Evolutionary conservation across 2,113 vertebrate genomes (phyloP).

Genomic region (Telmatochromis brachygnathus): DNA sequence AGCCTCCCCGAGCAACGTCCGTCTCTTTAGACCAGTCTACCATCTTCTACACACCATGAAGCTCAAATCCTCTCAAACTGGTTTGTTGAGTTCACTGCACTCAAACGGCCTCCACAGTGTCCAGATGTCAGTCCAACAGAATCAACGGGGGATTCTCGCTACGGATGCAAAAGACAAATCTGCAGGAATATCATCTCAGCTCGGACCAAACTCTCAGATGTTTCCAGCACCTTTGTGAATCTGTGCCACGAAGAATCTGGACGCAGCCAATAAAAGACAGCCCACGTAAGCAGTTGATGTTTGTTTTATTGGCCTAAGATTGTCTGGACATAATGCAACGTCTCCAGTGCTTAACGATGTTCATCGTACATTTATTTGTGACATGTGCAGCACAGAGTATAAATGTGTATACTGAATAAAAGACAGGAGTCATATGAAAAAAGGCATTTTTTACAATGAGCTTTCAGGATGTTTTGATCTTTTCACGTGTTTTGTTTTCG

Average conservation of each 20-base stretch:
- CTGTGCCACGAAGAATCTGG: not conserved
- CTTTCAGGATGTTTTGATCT: slow-evolving; percentile 71
- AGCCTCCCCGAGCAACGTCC: fast-evolving
- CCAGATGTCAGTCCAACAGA: fast-evolving
- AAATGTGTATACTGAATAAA: slow-evolving; percentile 99
- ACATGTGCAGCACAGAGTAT: slow-evolving; percentile 97
- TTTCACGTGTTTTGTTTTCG: slow-evolving; percentile 77
- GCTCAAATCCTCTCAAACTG: not conserved
- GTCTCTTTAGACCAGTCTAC: not conserved
- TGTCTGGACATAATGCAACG: slow-evolving; percentile 83
- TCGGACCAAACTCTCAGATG: not conserved
- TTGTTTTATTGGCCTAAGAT: slow-evolving; percentile 69
- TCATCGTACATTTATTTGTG: slow-evolving; percentile 99
- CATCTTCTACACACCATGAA: not conserved
- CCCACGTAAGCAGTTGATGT: slow-evolving; percentile 47
- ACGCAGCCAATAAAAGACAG: slow-evolving; percentile 18
- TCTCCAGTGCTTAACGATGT: slow-evolving; percentile 93
- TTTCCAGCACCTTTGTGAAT: not conserved
- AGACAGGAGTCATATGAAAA: slow-evolving; percentile 93
- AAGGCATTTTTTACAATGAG: slow-evolving; percentile 90
- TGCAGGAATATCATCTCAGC: not conserved
- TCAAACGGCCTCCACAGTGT: not conserved
- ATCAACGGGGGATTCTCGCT: not conserved
- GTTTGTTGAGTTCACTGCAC: not conserved
- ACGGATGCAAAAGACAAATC: not conserved